A percentile compares a stretch with the other conserved stretches of the same genome.
phyloP scores from a whole-genome alignment of 2,888 invertebrate species.

The Drosophila silvestris region DNA sequence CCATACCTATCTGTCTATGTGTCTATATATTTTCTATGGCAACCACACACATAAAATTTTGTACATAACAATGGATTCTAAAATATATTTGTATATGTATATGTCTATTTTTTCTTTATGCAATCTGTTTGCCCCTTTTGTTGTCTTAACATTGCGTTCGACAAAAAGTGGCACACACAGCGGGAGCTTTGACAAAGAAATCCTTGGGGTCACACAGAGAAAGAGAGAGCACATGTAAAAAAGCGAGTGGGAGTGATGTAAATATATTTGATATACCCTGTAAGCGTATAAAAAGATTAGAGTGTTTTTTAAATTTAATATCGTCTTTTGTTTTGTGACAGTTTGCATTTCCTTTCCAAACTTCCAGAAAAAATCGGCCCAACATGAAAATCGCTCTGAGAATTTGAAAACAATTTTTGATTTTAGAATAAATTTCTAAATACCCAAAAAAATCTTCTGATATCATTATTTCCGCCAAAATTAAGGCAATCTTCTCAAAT shows the following conservation, averaged over 20 bases:
- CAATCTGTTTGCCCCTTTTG: constrained; percentile 45
- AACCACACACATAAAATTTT: constrained; percentile 37
- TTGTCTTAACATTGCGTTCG: constrained; percentile 32
- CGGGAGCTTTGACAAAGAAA: constrained; percentile 51
- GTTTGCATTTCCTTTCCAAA: background rate
- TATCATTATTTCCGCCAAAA: background rate
- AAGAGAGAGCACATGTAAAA: background rate
- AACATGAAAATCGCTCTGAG: background rate
- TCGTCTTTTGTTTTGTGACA: background rate
- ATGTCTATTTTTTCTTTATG: constrained; percentile 18
- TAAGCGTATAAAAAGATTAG: background rate
- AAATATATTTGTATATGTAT: constrained; percentile 14
- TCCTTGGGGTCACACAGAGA: constrained; percentile 32
- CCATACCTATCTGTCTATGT: constrained; percentile 3
- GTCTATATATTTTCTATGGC: constrained; percentile 11
- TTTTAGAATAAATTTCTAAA: background rate
- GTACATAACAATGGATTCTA: constrained; percentile 45
- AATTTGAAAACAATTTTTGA: background rate
- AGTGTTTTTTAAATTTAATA: background rate
- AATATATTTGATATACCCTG: constrained; percentile 27
- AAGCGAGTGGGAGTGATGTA: background rate
- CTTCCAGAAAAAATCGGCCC: background rate
- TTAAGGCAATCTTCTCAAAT: background rate
- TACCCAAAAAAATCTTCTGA: background rate
- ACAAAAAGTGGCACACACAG: constrained; percentile 33